Conservation (phyloP, 2,888 invertebrate species). For the Parnassius glacialis region DNA sequence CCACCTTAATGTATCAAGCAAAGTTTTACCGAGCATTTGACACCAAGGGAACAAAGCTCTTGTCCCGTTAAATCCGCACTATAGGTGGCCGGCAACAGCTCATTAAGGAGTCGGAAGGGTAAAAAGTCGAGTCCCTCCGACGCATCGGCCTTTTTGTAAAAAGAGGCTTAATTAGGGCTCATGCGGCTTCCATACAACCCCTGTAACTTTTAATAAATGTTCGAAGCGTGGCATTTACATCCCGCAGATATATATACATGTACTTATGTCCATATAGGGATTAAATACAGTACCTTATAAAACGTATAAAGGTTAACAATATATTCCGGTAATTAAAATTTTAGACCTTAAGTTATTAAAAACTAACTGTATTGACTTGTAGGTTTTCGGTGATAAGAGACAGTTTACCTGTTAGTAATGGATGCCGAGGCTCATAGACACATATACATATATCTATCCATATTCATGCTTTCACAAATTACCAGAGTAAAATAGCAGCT, state of each 20-base stretch:
- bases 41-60: slow-evolving; percentile 21
- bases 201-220: slow-evolving; percentile 81
- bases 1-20: slow-evolving; percentile 9
- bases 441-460: too few relatives aligned
- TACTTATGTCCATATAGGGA: slow-evolving; percentile 8
- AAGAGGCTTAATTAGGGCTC: slow-evolving; percentile 80
- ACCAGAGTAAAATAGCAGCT: too few relatives aligned
- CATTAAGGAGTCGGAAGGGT: slow-evolving; percentile 78
- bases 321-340: background rate
- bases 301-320: background rate
- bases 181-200: slow-evolving; percentile 77
- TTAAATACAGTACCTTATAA: slow-evolving; percentile 6
- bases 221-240: slow-evolving; percentile 65
- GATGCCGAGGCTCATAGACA: too few relatives aligned
- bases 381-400: too few relatives aligned
- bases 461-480: too few relatives aligned
- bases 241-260: slow-evolving; percentile 28
- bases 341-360: background rate
- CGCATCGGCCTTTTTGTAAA: slow-evolving; percentile 72
- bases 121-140: slow-evolving; percentile 68
- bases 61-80: slow-evolving; percentile 64
- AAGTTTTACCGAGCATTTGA: slow-evolving; percentile 13
- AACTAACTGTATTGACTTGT: background rate
- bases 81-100: slow-evolving; percentile 67
- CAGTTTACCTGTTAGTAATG: too few relatives aligned